Conservation (phyloP, 2,888 invertebrate species). For the Lithophane semibrunnea region DNA sequence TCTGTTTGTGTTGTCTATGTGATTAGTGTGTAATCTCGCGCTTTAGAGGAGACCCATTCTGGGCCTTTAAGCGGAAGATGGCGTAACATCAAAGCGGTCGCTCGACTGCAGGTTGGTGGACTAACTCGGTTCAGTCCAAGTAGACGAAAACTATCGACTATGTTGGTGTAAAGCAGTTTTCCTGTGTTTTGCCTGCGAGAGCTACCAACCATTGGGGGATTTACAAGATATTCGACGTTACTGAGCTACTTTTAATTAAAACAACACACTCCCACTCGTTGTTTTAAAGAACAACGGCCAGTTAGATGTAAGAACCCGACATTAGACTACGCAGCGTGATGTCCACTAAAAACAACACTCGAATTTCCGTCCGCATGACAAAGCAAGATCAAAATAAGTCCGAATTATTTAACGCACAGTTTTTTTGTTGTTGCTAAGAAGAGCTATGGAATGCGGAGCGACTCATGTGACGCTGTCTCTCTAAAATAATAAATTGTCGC, state of each 20-base stretch:
- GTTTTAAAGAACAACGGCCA: conserved; percentile 12
- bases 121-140: neutral
- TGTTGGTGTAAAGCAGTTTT: neutral
- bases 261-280: neutral
- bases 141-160: neutral
- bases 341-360: conserved; percentile 28
- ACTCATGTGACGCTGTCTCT: conserved; percentile 53
- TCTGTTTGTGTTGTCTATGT: conserved; percentile 11
- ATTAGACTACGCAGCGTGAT: conserved; percentile 22
- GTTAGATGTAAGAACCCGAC: neutral
- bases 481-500: conserved; percentile 62
- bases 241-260: neutral
- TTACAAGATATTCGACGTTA: neutral
- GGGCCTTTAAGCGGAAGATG: neutral
- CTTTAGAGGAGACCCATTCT: neutral
- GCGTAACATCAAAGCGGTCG: conserved; percentile 11
- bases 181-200: neutral
- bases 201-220: neutral
- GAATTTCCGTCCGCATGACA: conserved; percentile 59
- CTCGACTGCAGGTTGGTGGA: neutral
- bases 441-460: conserved; percentile 73
- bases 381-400: conserved; percentile 74
- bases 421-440: conserved; percentile 75
- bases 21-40: conserved; percentile 8
- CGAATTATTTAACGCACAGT: conserved; percentile 65